Evolutionary conservation across 2,113 vertebrate genomes (phyloP), one percentile per base, ranked within the genome.

Genomic region (Ranitomeya variabilis): DNA sequence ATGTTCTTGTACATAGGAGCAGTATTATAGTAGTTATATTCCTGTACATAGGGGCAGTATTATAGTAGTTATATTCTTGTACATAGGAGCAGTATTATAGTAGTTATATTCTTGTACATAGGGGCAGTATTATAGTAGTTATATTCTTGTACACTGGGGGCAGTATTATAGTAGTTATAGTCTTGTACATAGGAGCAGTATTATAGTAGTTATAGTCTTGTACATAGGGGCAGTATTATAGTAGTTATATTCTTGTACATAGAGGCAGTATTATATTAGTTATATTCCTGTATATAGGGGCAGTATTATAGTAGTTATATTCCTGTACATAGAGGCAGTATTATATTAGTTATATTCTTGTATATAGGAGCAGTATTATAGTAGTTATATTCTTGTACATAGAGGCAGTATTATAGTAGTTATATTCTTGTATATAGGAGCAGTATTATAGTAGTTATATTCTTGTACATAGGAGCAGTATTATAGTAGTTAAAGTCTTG

Each of bases 41-140:
- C 67, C 14, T 71, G 67, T 71, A 71, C 12, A 71, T 71, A 71
- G 67, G 23, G 6, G 67, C 67, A 71, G 67, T 71, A 71, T 71
- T 71, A 71, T 71, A 71, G 67, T 71, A 71, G 67, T 71, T 71
- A 71, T 71, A 26, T 71, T 71, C n/a, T 31, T 71, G n/a, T 71
- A 57, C 12, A 7, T 57, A 57, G 4, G 55, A 4, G 37, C 37
- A 45, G 37, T 45, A 45, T 31, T 31, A 31, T 31, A 31, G 26
- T 31, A 31, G 26, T 31, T 31, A 31, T 31, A 31, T 31, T 31
- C 67, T 31, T 71, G 67, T 71, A 71, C 12, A 71, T 71, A 71
- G 67, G 67, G 14, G 67, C 67, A 71, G 67, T 71, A 71, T 71
- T 71, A 71, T 71, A 71, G 67, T 71, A 71, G 67, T 31, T 71